phyloP scores from a whole-genome alignment of 2,888 invertebrate species.

The Beris chalybata region DNA sequence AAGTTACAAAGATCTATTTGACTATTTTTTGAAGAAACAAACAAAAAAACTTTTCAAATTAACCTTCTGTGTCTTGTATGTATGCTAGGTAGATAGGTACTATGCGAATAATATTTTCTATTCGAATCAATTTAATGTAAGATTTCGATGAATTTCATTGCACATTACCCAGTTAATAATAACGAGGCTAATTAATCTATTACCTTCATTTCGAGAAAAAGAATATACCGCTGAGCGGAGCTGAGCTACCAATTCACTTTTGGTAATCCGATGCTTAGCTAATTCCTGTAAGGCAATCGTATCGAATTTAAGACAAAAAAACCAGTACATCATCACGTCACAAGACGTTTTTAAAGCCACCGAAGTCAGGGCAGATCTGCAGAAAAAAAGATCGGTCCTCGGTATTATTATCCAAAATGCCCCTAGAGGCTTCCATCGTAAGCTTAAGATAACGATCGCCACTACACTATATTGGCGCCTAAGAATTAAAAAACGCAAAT shows the following conservation, averaged over 20 bases:
- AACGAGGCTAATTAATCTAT: no score
- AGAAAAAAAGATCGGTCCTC: slow-evolving; percentile 6
- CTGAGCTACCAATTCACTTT: slow-evolving; percentile 24
- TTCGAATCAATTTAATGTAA: no score
- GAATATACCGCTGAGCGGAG: slow-evolving; percentile 11
- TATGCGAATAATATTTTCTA: no score
- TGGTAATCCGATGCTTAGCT: slow-evolving; percentile 14
- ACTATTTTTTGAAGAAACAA: no score
- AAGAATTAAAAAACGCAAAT: slow-evolving; percentile 28
- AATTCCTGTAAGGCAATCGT: slow-evolving; percentile 13
- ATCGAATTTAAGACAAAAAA: slow-evolving; percentile 2
- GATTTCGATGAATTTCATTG: no score
- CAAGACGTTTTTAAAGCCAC: background rate
- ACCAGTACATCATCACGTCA: slow-evolving; percentile 19
- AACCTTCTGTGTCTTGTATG: no score
- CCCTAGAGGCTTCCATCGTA: slow-evolving; percentile 16
- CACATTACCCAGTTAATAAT: no score
- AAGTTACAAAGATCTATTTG: no score
- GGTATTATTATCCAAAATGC: slow-evolving; percentile 20
- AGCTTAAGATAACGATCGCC: slow-evolving; percentile 24
- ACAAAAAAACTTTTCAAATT: no score
- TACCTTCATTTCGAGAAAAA: no score
- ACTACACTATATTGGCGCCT: slow-evolving; percentile 28
- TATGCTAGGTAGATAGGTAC: no score
- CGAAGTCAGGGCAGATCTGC: background rate